Percentiles rank a stretch among this genome's conserved stretches.
phyloP scores from a whole-genome alignment of 2,113 vertebrate species.

The Hemiprocne comata region DNA sequence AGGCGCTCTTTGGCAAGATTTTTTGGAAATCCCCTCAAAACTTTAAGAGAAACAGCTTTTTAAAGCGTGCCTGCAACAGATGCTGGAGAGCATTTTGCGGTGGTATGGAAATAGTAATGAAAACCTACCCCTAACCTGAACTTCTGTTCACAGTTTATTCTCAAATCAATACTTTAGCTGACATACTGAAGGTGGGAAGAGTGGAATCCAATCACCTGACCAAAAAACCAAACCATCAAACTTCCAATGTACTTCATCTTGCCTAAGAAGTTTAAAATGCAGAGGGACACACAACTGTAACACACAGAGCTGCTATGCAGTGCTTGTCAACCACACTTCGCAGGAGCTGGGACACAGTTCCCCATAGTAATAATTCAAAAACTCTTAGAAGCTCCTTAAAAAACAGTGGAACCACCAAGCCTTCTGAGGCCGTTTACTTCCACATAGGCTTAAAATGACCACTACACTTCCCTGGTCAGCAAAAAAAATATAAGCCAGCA shows the following conservation, averaged over 20 bases:
- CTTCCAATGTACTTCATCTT: too few relatives aligned
- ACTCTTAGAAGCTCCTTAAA: neutral
- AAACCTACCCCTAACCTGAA: neutral
- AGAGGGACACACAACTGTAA: fast-evolving
- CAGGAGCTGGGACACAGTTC: fast-evolving
- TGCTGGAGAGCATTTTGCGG: too few relatives aligned
- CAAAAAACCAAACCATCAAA: neutral
- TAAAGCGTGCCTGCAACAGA: fast-evolving
- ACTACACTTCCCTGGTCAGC: fast-evolving
- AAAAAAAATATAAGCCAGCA: neutral
- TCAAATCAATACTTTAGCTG: neutral
- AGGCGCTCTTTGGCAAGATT: too few relatives aligned
- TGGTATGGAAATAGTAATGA: fast-evolving
- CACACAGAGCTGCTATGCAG: fast-evolving
- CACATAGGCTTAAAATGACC: neutral
- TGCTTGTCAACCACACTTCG: fast-evolving
- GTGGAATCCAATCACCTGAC: too few relatives aligned
- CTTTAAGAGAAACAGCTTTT: neutral
- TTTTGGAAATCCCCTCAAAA: too few relatives aligned
- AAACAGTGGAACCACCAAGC: neutral
- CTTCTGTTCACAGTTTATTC: neutral
- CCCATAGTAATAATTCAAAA: neutral
- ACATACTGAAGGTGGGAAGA: neutral
- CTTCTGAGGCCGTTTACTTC: neutral
- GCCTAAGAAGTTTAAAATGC: neutral